A percentile compares a stretch with the other conserved stretches of the same genome.
These are phyloP conservation scores for Epistrophella euchroma DNA, from an alignment of 2,888 invertebrate species.

Conservation along the genomic window DNA sequence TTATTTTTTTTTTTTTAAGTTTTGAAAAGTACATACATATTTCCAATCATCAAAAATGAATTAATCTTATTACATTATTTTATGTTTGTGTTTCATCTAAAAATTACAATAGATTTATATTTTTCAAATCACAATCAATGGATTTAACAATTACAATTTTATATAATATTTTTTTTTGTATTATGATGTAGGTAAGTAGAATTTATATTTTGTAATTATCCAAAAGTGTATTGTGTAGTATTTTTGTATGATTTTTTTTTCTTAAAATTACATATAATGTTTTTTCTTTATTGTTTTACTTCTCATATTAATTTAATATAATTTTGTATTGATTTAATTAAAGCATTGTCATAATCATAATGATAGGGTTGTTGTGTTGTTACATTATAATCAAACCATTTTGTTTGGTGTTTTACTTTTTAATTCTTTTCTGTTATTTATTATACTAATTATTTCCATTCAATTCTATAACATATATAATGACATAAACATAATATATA, in stretches of 20 bases:
- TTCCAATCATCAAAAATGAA: slow-evolving; percentile 44
- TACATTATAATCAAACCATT: slow-evolving; percentile 51
- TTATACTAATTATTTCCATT: slow-evolving; percentile 14
- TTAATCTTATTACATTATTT: slow-evolving; percentile 40
- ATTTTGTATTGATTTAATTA: slow-evolving; percentile 69
- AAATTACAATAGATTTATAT: slow-evolving; percentile 57
- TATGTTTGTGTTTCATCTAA: slow-evolving; percentile 31
- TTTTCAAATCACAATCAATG: slow-evolving; percentile 70
- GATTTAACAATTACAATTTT: slow-evolving; percentile 61
- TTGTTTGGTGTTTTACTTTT: slow-evolving; percentile 56
- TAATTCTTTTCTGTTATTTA: slow-evolving; percentile 14
- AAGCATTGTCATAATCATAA: slow-evolving; percentile 72
- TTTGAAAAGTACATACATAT: slow-evolving; percentile 41
- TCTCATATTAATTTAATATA: slow-evolving; percentile 52
- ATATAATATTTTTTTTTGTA: slow-evolving; percentile 17
- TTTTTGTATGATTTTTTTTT: slow-evolving; percentile 26
- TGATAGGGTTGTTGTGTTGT: slow-evolving; percentile 60
- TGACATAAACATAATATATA: slow-evolving; percentile 54
- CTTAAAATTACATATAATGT: slow-evolving; percentile 42
- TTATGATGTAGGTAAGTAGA: slow-evolving; percentile 56
- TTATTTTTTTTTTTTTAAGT: slow-evolving; percentile 24
- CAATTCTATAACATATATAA: slow-evolving; percentile 46
- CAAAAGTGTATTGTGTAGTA: slow-evolving; percentile 66
- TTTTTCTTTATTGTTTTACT: slow-evolving; percentile 39
- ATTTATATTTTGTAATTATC: slow-evolving; percentile 62